A percentile compares a stretch with the other conserved stretches of the same genome.
These are phyloP conservation scores for Galleria mellonella DNA, from an alignment of 1,140 invertebrate species.

Conservation along the genomic window DNA sequence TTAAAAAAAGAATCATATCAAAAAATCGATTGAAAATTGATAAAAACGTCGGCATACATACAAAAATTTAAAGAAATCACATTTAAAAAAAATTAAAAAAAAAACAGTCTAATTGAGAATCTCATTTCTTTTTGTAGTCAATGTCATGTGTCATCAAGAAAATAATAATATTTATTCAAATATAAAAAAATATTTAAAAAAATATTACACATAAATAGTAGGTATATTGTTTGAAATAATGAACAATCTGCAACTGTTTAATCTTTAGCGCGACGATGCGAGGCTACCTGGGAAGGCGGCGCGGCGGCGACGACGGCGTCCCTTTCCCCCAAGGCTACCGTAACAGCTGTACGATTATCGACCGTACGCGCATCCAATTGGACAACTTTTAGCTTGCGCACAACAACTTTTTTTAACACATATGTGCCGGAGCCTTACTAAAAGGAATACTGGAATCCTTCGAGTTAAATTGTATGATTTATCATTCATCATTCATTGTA, in stretches of 20 bases:
- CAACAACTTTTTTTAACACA: constrained; percentile 30
- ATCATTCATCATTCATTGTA: constrained; percentile 11
- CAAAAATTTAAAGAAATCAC: no score
- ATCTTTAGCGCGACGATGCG: constrained; percentile 28
- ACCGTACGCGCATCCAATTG: constrained; percentile 16
- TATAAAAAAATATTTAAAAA: no score
- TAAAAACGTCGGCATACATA: no score
- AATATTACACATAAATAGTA: no score
- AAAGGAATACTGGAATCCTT: constrained; percentile 9
- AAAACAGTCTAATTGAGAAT: no score
- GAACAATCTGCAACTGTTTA: constrained; percentile 23
- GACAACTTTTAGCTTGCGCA: constrained; percentile 11
- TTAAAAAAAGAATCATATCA: no score
- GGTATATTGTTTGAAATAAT: neutral
- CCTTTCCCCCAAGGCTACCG: constrained; percentile 61
- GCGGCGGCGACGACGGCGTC: constrained; percentile 39
- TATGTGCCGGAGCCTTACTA: constrained; percentile 26
- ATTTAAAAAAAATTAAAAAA: no score
- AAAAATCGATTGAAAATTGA: no score
- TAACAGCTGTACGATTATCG: constrained; percentile 20
- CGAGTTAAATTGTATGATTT: constrained; percentile 16
- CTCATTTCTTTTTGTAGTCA: no score
- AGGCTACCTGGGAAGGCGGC: constrained; percentile 50
- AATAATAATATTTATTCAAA: no score
- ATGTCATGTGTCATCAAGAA: no score